Percentiles rank a stretch among this genome's conserved stretches.
Evolutionary conservation across 2,888 invertebrate species (phyloP).

Genomic region (Odontocerum albicorne): DNA sequence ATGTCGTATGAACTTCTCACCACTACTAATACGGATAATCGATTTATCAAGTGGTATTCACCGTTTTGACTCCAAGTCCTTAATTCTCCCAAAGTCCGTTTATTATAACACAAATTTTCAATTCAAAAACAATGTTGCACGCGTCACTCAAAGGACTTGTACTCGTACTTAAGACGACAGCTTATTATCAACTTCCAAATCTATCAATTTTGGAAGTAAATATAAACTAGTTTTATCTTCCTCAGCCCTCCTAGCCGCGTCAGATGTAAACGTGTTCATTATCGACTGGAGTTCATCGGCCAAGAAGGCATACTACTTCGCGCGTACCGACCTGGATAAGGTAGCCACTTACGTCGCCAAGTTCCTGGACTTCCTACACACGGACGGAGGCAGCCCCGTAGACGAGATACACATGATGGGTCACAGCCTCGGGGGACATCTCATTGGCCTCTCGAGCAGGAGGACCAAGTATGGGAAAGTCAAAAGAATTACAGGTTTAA

Average conservation of each 20-base stretch:
- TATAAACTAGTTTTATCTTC: too few relatives aligned
- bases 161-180: too few relatives aligned
- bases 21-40: too few relatives aligned
- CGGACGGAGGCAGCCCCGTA: neutral
- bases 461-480: neutral
- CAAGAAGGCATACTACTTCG: slow-evolving; percentile 12
- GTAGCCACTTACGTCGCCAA: neutral
- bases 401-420: slow-evolving; percentile 8
- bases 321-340: slow-evolving; percentile 10
- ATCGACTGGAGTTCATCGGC: slow-evolving; percentile 7
- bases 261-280: slow-evolving; percentile 4
- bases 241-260: slow-evolving; percentile 1
- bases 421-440: slow-evolving; percentile 16
- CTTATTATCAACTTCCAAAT: too few relatives aligned
- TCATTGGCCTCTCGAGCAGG: slow-evolving; percentile 13
- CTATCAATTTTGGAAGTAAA: too few relatives aligned
- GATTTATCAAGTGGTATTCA: too few relatives aligned
- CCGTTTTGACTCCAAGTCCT: too few relatives aligned
- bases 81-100: too few relatives aligned
- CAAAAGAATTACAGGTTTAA: slow-evolving; percentile 35
- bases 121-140: too few relatives aligned
- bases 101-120: too few relatives aligned
- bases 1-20: too few relatives aligned
- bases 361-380: slow-evolving; percentile 6
- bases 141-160: too few relatives aligned